Base-by-base conservation (phyloP, 2,888 invertebrate genomes). In the Leptarthrus brevirostris region DNA sequence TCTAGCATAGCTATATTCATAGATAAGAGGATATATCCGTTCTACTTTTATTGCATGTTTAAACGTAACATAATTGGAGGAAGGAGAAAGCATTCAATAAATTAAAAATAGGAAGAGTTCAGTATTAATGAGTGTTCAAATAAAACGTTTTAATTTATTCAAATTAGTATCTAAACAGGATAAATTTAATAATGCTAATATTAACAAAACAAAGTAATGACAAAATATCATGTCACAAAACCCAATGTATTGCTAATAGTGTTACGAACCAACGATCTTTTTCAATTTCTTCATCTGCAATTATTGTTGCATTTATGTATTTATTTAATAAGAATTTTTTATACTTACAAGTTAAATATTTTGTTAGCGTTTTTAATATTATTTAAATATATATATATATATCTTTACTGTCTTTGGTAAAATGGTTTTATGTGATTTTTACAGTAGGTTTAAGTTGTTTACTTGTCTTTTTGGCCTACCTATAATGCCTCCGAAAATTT, bases 41-140 rank as follows among this genome's bases (percentile, higher is more conserved):
- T 61, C 61, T 61, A 61, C 61, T 61, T 61, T 61, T 61, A 61
- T 61, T 61, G 61, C 61, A 61, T 61, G 61, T 61, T 61, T 40
- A 61, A 61, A 40, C 36, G 36, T 61, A 14, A 44, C 12, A 44
- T 0, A 56, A 56, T 10, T 26, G 56, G 16, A 34, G 24, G 56
- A 14, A 16, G 34, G 12, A 36, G 12, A 20, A 22, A 36, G 61
- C 61, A 8, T 44, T 8, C 40, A 36, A 61, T 34, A 3, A 34
- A 61, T 40, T 20, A 36, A 36, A 34, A 20, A 16, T 24, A 36
- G 40, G 24, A 61, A 30, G 36, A 61, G 18, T 61, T 61, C 61
- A 61, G 61, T 61, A 61, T 61, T 61, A 61, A 58, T 61, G 61
- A 61, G 61, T 61, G 61, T 61, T 61, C 61, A 61, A 61, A 61